A percentile compares a stretch with the other conserved stretches of the same genome.
These are phyloP conservation scores for Cosmia pyralina DNA, from an alignment of 2,888 invertebrate genomes.

Conservation along the genomic window DNA sequence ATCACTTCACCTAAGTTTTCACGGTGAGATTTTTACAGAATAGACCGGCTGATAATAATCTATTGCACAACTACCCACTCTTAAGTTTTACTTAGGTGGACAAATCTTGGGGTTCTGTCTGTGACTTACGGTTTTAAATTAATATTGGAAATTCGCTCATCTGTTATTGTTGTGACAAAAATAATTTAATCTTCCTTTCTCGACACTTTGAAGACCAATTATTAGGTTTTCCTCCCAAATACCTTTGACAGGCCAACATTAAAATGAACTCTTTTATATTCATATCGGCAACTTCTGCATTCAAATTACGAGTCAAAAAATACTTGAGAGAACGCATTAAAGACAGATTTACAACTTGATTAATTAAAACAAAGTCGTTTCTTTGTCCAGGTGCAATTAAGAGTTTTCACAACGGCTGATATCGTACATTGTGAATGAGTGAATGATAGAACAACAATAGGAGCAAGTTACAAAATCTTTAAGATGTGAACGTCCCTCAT, in stretches of 20 bases:
- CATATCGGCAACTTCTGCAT: slow-evolving; percentile 11
- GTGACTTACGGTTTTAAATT: background rate
- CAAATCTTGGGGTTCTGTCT: background rate
- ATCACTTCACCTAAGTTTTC: too few species aligned
- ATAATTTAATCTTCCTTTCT: background rate
- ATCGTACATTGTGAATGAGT: slow-evolving; percentile 56
- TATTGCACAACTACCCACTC: slow-evolving; percentile 39
- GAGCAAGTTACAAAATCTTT: slow-evolving; percentile 54
- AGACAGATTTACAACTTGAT: slow-evolving; percentile 41
- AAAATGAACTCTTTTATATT: background rate
- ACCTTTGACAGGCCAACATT: too few species aligned
- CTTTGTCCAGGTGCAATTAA: slow-evolving; percentile 61
- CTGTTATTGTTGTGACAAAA: slow-evolving; percentile 6
- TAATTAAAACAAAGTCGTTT: slow-evolving; percentile 42
- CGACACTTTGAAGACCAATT: background rate
- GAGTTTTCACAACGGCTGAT: slow-evolving; percentile 64
- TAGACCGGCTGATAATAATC: slow-evolving; percentile 49
- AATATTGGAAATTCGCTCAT: background rate
- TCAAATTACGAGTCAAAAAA: slow-evolving; percentile 25
- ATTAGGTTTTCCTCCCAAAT: background rate
- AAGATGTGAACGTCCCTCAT: slow-evolving; percentile 70
- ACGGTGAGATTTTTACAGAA: too few species aligned
- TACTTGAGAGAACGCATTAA: slow-evolving; percentile 49
- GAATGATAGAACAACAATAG: slow-evolving; percentile 52
- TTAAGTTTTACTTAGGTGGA: slow-evolving; percentile 14